Conservation (phyloP, 1,140 invertebrate genomes). For the Scaptomyza montana region DNA sequence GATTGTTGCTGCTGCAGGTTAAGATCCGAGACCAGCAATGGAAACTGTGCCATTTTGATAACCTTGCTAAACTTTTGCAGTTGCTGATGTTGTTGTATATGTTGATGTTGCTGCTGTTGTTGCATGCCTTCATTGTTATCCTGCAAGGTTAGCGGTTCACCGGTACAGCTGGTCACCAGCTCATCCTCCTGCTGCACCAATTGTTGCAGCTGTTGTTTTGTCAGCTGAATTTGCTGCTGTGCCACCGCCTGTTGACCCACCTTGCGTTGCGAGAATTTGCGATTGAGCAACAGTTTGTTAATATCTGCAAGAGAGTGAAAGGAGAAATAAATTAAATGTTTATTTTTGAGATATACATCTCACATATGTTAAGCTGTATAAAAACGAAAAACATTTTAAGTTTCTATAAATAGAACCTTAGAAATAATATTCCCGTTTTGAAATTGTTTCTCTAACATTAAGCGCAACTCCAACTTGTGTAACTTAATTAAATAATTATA, state of each 20-base stretch:
- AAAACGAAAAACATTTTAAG: too few relatives aligned
- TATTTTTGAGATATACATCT: too few relatives aligned
- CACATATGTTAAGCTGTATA: too few relatives aligned
- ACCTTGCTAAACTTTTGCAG: slow-evolving; percentile 74
- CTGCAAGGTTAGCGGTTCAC: slow-evolving; percentile 52
- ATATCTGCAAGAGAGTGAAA: slow-evolving; percentile 56
- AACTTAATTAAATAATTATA: too few relatives aligned
- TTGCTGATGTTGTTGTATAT: slow-evolving; percentile 44
- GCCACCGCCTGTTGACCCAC: slow-evolving; percentile 56
- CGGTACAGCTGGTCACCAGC: slow-evolving; percentile 49
- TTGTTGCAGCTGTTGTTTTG: slow-evolving; percentile 76
- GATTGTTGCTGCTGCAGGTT: slow-evolving; percentile 63
- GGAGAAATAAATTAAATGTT: too few relatives aligned
- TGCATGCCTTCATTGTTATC: slow-evolving; percentile 46
- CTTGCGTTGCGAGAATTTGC: slow-evolving; percentile 78
- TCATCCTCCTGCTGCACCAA: slow-evolving; percentile 68
- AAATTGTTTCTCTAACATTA: too few relatives aligned
- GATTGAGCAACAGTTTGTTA: slow-evolving; percentile 76
- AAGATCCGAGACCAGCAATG: slow-evolving; percentile 73
- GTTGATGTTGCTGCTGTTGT: slow-evolving; percentile 60
- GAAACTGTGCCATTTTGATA: slow-evolving; percentile 78
- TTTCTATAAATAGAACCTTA: too few relatives aligned
- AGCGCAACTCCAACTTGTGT: too few relatives aligned
- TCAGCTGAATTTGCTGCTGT: slow-evolving; percentile 73
- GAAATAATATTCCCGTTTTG: too few relatives aligned